Evolutionary conservation across 2,797 vertebrate species (phyloP), one percentile per base, ranked within the genome.

Genomic region (Hippocampus kuda): DNA sequence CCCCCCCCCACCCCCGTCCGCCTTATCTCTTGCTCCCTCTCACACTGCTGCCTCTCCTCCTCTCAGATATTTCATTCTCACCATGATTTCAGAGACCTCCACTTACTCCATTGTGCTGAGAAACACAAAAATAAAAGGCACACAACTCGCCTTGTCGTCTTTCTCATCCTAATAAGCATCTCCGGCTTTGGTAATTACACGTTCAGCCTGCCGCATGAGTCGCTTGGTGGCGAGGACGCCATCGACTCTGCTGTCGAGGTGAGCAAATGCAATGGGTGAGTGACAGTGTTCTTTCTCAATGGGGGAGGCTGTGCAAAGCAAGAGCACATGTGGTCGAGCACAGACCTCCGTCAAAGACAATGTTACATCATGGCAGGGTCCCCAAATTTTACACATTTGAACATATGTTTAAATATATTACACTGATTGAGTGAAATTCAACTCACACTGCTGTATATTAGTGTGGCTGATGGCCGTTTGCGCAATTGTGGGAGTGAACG

Each of bases 161-260:
- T 81, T 81, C 83, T 86, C 85, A 74, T 87, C 83, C 87, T 90
- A 90, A 90, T 90, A 88, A 89, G 88, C 86, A 85, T 87, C 89
- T 90, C 86, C 86, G 80, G 86, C 84, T 86, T 87, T 87, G 88
- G 88, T 90, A 90, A 90, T 90, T 90, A 89, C 86, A 90, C 84
- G 87, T 89, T 89, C 83, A 84, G 84, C 72, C 75, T 72, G 77
- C 86, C 77, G 84, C 85, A 76, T 84, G 87, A 83, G 84, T 88
- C 87, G 85, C 86, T 85, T 79, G 84, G 83, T 84, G 77, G 81
- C 80, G 80, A 87, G 85, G 84, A 84, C 83, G 85, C 87, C 87
- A 87, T 80, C 79, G 87, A 88, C 86, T 88, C 84, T 68, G 78
- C 84, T 76, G 83, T 76, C 79, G 79, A 82, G 84, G 85, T 83